Base-by-base conservation (phyloP, 2,888 invertebrate species). In the Eretmocerus hayati region DNA sequence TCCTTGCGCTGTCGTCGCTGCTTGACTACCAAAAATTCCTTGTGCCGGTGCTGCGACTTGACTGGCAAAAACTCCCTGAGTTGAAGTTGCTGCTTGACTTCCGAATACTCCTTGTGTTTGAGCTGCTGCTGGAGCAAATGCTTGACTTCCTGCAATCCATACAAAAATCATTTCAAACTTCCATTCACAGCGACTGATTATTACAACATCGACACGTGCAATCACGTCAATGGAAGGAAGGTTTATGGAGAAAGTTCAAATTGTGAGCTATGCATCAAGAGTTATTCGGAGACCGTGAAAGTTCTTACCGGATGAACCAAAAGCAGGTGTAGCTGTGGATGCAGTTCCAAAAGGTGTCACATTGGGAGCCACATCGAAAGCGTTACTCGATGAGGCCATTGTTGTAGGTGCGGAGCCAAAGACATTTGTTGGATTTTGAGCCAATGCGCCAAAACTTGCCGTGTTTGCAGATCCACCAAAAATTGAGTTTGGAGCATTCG, bases 391-490 rank as follows among this genome's bases (percentile, higher is more conserved):
- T 3, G 42, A 8, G 13, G 21, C 26, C 9, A 30, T 9, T 19
- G 22, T 15, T 16, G n/a, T n/a, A n/a, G 35, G 23, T 13, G 50
- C 35, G 13, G 26, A 31, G 4, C 42, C 50, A 35, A 56, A 55
- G 22, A 22, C 32, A 20, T 32, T 26, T 26, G 33, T 13, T 33
- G 33, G n/a, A 8, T 52, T 37, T 38, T 50, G 56, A 5, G 53
- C 52, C 5, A 57, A 51, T 2, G 56, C 32, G 9, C 58, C 59
- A 16, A 60, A 61, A 31, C 56, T 56, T 38, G 61, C 30, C 3
- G 55, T 39, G 26, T 35, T 53, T 3, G 53, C 19, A 8, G 41
- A 40, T 6, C 46, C 42, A 4, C 54, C 54, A 20, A 54, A 54
- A 2, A 52, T 32, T 8, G 54, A 49, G 6, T 39, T 36, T n/a